Percentiles rank a stretch among this genome's conserved stretches.
phyloP scores from a whole-genome alignment of 2,113 vertebrate species.

The Xiphophorus couchianus region DNA sequence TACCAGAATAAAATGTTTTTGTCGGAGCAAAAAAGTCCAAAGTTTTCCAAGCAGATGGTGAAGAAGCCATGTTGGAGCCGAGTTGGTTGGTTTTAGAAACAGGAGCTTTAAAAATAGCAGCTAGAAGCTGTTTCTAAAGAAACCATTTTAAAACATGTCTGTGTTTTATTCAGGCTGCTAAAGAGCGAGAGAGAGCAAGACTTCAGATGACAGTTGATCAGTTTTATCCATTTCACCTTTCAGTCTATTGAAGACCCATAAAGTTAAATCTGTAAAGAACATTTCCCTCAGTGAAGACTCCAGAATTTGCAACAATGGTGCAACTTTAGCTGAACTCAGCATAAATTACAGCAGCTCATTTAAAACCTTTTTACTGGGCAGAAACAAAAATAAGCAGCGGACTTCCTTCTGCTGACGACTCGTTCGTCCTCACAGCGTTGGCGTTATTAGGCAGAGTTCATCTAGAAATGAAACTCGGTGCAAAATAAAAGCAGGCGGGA shows the following conservation, averaged over 20 bases:
- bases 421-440: not conserved
- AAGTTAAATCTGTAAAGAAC: too few relatives aligned
- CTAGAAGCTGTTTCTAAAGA: not conserved
- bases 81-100: too few relatives aligned
- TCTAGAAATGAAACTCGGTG: not conserved
- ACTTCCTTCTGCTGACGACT: not conserved
- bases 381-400: not conserved
- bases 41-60: too few relatives aligned
- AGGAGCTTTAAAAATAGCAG: not conserved
- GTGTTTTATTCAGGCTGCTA: not conserved
- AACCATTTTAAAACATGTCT: not conserved
- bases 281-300: not conserved
- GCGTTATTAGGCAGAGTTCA: not conserved
- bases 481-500: conserved; percentile 20
- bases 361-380: not conserved
- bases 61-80: too few relatives aligned
- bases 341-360: not conserved
- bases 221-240: too few relatives aligned
- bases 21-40: too few relatives aligned
- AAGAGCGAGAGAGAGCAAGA: not conserved
- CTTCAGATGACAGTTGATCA: not conserved
- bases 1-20: too few relatives aligned
- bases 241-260: too few relatives aligned
- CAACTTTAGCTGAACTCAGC: conserved; percentile 1
- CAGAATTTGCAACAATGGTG: not conserved